Conservation (phyloP, 2,113 vertebrate genomes). For the Halichoeres trimaculatus region DNA sequence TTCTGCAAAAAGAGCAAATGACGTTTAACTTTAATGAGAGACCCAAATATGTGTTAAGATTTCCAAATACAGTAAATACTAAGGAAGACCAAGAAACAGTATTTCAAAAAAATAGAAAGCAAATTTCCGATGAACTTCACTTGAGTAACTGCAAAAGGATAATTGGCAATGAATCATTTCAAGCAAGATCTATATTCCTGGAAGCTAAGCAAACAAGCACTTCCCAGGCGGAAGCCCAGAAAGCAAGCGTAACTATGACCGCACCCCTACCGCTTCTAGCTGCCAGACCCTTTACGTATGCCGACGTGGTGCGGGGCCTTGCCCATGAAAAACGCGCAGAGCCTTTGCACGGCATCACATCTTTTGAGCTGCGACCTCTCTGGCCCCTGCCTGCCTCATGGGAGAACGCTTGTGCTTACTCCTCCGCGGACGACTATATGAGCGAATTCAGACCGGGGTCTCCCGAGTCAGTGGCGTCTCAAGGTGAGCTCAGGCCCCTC, state of each 20-base stretch:
- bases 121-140: too few relatives aligned
- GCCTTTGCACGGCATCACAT: background rate
- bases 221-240: background rate
- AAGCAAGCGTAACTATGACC: background rate
- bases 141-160: too few relatives aligned
- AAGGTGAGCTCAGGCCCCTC: constrained; percentile 24
- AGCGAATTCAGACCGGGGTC: background rate
- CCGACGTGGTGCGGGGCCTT: background rate
- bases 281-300: background rate
- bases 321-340: background rate
- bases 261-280: background rate
- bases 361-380: background rate
- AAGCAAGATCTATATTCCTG: too few relatives aligned
- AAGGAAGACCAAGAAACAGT: too few relatives aligned
- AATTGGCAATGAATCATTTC: too few relatives aligned
- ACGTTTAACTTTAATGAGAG: constrained; percentile 44
- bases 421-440: too few relatives aligned
- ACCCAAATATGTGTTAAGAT: constrained; percentile 35
- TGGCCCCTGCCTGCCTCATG: too few relatives aligned
- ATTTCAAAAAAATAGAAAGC: too few relatives aligned
- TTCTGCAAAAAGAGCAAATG: background rate
- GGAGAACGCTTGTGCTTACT: too few relatives aligned
- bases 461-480: constrained; percentile 23
- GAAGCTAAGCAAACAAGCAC: too few relatives aligned
- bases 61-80: background rate